Conservation (phyloP, 2,797 vertebrate genomes). For the Xiphophorus birchmanni region DNA sequence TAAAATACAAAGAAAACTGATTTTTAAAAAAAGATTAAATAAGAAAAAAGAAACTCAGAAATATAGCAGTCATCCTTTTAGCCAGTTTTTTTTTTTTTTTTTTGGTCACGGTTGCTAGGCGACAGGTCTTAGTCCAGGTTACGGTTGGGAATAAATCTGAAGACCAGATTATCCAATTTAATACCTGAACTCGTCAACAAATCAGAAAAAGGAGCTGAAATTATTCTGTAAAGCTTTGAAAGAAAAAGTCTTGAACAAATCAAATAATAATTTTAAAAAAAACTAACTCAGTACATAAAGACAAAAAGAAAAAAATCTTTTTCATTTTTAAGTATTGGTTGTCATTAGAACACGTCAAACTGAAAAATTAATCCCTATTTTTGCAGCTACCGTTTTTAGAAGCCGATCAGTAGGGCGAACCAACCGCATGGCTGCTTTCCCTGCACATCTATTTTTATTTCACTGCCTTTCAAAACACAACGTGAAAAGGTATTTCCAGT, state of each 20-base stretch:
- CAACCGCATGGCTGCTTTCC: conserved; percentile 32
- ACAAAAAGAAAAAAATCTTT: neutral
- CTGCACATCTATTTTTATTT: conserved; percentile 33
- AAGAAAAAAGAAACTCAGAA: too few relatives aligned
- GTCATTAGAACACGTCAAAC: neutral
- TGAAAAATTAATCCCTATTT: neutral
- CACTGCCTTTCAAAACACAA: conserved; percentile 17
- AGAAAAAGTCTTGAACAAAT: neutral
- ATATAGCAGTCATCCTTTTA: too few relatives aligned
- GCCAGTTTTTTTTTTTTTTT: too few relatives aligned
- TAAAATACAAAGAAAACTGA: too few relatives aligned
- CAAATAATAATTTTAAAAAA: neutral
- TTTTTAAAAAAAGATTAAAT: too few relatives aligned
- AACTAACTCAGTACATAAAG: neutral
- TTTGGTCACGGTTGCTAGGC: too few relatives aligned
- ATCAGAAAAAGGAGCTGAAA: neutral
- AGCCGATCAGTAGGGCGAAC: conserved; percentile 6
- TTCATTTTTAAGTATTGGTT: neutral
- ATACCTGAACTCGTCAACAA: neutral
- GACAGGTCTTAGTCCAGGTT: too few relatives aligned
- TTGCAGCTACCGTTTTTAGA: conserved; percentile 23
- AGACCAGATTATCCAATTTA: too few relatives aligned
- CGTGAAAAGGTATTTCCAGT: conserved; percentile 43
- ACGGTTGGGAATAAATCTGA: too few relatives aligned
- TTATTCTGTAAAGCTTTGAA: neutral